Base-by-base conservation (phyloP, 2,888 invertebrate species). In the Tyria jacobaeae region DNA sequence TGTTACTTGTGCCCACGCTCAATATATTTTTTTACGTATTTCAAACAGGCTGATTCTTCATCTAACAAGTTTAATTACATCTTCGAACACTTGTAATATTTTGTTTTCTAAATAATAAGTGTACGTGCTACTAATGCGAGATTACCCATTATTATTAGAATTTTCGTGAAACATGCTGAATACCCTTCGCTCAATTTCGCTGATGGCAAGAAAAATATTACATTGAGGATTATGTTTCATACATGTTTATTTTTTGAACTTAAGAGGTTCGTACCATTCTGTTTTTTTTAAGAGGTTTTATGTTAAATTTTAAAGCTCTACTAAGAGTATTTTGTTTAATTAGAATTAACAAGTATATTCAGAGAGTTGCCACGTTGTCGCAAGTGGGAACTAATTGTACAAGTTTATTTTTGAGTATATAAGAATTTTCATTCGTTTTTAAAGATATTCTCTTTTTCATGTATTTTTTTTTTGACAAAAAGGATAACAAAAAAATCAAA, bases 91-190 rank as follows among this genome's bases (percentile, higher is more conserved):
- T 57, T 31, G 51, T 39, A 12, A 25, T 17, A 47, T 51, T 68
- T 55, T 47, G 52, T 54, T 57, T 68, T 57, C 44, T 34, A 57
- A 59, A 57, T 66, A 66, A 34, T 49, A 3, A 17, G 21, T 41
- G 50, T 61, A 61, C 35, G 34, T 62, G 62, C 35, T 44, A 24
- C 27, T 51, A 58, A 55, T 48, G 17, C 21, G 14, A 31, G 35
- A 58, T 44, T 5, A 15, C 35, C 7, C 35, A 57, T 57, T 53
- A 57, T 64, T 59, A 54, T 54, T 59, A 60, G 25, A 48, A 44
- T 71, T 58, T 60, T 60, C 49, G 41, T 35, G 39, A 25, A 60
- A 65, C 31, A 59, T 12, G 34, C 34, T 21, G 24, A 35, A 56
- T 25, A 35, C 56, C 15, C 35, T 25, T 25, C 31, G 14, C 17